Evolutionary conservation across 2,888 invertebrate genomes (phyloP).

Genomic region (Heteropelma amictum): DNA sequence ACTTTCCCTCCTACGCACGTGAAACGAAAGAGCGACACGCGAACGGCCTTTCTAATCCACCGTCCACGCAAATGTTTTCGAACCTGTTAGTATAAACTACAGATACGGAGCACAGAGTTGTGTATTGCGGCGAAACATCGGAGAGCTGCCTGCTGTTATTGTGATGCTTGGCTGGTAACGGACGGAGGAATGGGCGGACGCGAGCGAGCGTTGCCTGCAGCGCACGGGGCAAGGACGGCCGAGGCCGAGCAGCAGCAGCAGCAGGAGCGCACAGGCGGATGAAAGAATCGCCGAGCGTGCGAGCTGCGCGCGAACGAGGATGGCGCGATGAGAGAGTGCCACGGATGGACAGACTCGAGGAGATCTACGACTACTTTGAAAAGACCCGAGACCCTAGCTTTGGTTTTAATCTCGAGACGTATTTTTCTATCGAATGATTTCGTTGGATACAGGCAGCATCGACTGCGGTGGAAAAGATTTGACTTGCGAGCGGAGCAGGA

Average conservation of each 20-base stretch:
- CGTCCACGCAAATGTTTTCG: slow-evolving; percentile 70
- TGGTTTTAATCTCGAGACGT: too few species aligned
- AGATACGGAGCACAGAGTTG: slow-evolving; percentile 17
- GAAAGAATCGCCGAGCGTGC: slow-evolving; percentile 16
- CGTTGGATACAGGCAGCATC: too few species aligned
- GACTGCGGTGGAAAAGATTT: too few species aligned
- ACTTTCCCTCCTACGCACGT: slow-evolving; percentile 74
- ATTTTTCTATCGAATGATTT: too few species aligned
- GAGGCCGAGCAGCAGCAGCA: slow-evolving; percentile 70
- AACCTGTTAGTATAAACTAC: slow-evolving; percentile 66
- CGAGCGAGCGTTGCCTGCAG: slow-evolving; percentile 70
- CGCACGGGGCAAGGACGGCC: slow-evolving; percentile 76
- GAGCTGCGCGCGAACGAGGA: not conserved
- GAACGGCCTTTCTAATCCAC: slow-evolving; percentile 73
- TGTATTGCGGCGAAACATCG: not conserved
- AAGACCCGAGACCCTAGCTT: too few species aligned
- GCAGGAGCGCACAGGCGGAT: slow-evolving; percentile 1
- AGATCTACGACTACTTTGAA: too few species aligned
- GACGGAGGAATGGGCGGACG: slow-evolving; percentile 50
- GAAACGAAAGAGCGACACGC: slow-evolving; percentile 55
- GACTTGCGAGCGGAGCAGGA: too few species aligned
- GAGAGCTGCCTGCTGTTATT: not conserved
- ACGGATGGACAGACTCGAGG: too few species aligned
- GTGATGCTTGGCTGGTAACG: slow-evolving; percentile 52
- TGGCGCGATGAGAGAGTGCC: too few species aligned